Evolutionary conservation across 2,797 vertebrate species (phyloP), one percentile per base, ranked within the genome.

Genomic region (Melanogrammus aeglefinus): DNA sequence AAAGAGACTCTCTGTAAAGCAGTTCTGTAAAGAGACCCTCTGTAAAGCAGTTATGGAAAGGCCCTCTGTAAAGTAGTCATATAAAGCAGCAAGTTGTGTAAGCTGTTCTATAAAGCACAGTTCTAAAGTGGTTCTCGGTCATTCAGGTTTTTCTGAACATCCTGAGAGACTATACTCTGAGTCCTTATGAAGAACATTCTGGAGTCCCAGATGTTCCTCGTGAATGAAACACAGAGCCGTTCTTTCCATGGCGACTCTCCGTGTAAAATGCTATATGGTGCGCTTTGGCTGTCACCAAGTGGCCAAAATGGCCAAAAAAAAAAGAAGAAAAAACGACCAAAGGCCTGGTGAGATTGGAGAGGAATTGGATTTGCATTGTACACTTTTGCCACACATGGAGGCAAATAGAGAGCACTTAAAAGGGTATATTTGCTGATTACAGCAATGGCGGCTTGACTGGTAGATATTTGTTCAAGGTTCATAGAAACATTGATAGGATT

Each of bases 71-170:
- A 39, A 39, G 38, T 39, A 31, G 31, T 31, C 1, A 31, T 31
- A 31, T 39, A 39, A 70, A 3, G 24, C n/a, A 10, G 57, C 5
- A 18, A 31, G 31, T 31, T 31, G 31, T 31, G 31, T 31, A 18
- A 70, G 77, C 33, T 73, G 77, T 66, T 76, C 84, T 78, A 83
- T 84, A 80, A 88, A 82, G 24, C 90, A 83, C 21, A 18, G n/a
- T 72, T 78, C 89, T 75, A 4, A 84, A 82, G 84, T 83, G 80
- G 83, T 84, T 74, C 66, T 74, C 63, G 38, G 86, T 74, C 81
- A 84, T 90, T 86, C 87, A 86, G 85, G 88, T 85, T 82, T 89
- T 87, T 88, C 76, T 86, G 85, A 90, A 86, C 85, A 87, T 88
- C 88, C 88, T 80, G 89, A 90, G 83, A 88, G 88, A 91, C 44